Percentiles rank a stretch among this genome's conserved stretches.
These are phyloP conservation scores for Caenorhabditis uteleia DNA, from an alignment of 2,888 invertebrate genomes.

Conservation along the genomic window DNA sequence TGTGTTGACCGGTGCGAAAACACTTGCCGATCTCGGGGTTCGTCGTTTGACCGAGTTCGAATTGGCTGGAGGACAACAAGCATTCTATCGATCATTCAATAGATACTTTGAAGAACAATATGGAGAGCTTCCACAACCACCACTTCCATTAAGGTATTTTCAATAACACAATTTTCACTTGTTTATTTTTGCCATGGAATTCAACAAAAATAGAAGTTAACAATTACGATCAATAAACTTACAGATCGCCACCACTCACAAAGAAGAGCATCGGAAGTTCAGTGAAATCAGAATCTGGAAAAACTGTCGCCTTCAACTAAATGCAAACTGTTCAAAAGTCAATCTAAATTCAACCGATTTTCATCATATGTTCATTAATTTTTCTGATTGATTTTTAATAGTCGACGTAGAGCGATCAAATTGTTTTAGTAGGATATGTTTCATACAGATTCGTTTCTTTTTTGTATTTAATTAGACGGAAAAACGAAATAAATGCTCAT, in stretches of 20 bases:
- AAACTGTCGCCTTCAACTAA: conserved; percentile 36
- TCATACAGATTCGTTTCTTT: background rate
- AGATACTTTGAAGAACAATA: conserved; percentile 62
- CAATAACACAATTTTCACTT: background rate
- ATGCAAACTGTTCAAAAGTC: too few relatives aligned
- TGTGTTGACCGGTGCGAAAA: conserved; percentile 68
- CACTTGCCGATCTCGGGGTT: conserved; percentile 72
- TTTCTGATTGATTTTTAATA: too few relatives aligned
- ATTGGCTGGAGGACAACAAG: conserved; percentile 59
- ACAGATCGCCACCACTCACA: conserved; percentile 35
- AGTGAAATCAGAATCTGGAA: conserved; percentile 32
- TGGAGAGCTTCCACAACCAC: conserved; percentile 58
- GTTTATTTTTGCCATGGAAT: background rate
- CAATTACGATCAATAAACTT: background rate
- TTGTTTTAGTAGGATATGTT: background rate
- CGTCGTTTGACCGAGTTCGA: conserved; percentile 70
- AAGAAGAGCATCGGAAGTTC: conserved; percentile 13
- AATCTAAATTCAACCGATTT: too few relatives aligned
- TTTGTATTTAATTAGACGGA: background rate
- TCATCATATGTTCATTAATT: background rate
- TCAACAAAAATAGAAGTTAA: background rate
- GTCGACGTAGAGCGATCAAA: too few relatives aligned
- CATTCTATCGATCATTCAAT: conserved; percentile 58
- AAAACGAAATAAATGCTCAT: too few relatives aligned
- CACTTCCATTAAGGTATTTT: conserved; percentile 58